Evolutionary conservation across 2,888 invertebrate genomes (phyloP), one percentile per base, ranked within the genome.

Genomic region (Galeruca laticollis): DNA sequence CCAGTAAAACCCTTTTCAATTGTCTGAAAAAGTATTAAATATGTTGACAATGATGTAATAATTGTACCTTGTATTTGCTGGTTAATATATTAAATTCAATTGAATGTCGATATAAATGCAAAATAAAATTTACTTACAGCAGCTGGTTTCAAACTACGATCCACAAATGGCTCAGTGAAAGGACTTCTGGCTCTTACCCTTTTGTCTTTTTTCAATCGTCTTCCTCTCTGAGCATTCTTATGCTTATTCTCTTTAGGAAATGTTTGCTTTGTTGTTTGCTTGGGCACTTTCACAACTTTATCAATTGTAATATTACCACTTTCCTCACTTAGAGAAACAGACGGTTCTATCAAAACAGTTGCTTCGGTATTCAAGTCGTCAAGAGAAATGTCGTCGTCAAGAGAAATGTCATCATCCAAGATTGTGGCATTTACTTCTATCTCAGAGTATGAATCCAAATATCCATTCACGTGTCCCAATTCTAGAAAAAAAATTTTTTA

Each of bases 1-100:
- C 98, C 98, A 2, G 95, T 95, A 74, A 94, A 88, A 0, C 95
- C 95, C 57, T 72, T 70, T 43, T 70, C 71, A 49, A 60, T 54
- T 20, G 89, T 90, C 94, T 94, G 86, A 51, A 82, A 84, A 63
- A 49, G n/a, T 20, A 49, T 43, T 18, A 15, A 15, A 18, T 18
- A 40, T 40, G 5, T 13, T 5, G 3, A 40, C n/a, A 40, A 0
- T 13, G 37, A 13, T 54, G 20, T 10, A 1, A 9, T 1, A 35
- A 11, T 37, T 37, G 13, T 10, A 37, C 13, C 13, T 47, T n/a
- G 47, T n/a, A 47, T 47, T 47, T 47, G n/a, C n/a, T n/a, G n/a
- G n/a, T n/a, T n/a, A n/a, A 26, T 26, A 26, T 26, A 26, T 26
- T 5, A 5, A 26, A 26, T 26, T 26, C 26, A 26, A 26, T 0